These are phyloP conservation scores for Patella depressa DNA, from an alignment of 2,888 invertebrate genomes.

Conservation along the genomic window DNA sequence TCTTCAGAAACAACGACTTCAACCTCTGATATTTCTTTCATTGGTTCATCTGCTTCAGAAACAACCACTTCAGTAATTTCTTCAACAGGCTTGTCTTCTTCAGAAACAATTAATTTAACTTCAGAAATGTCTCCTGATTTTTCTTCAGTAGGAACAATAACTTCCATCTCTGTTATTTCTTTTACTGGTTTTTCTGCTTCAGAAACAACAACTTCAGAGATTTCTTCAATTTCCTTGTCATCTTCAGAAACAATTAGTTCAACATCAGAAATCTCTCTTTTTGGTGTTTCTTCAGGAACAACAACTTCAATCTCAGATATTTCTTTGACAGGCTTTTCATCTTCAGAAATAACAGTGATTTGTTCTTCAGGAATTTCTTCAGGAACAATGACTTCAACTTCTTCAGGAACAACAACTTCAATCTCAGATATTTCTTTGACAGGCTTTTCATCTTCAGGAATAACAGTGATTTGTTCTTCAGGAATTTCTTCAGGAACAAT, in stretches of 20 bases:
- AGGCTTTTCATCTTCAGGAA: no score
- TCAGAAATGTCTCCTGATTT: neutral
- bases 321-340: no score
- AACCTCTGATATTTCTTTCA: neutral
- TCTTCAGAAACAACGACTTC: neutral
- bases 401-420: no score
- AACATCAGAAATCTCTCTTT: no score
- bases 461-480: no score
- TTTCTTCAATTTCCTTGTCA: neutral
- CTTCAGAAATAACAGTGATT: no score
- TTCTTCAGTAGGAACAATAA: conserved; percentile 12
- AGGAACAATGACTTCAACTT: no score
- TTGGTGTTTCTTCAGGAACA: no score
- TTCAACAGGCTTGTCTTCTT: neutral
- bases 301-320: no score
- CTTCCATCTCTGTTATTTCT: neutral
- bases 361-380: no score
- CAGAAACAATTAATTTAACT: neutral
- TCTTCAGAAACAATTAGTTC: neutral
- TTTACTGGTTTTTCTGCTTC: neutral
- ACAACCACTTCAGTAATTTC: conserved; percentile 19
- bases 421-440: no score
- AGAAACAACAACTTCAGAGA: neutral
- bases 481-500: neutral
- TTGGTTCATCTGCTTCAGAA: conserved; percentile 1